phyloP scores from a whole-genome alignment of 2,113 vertebrate genomes.

The Pseudopipra pipra region DNA sequence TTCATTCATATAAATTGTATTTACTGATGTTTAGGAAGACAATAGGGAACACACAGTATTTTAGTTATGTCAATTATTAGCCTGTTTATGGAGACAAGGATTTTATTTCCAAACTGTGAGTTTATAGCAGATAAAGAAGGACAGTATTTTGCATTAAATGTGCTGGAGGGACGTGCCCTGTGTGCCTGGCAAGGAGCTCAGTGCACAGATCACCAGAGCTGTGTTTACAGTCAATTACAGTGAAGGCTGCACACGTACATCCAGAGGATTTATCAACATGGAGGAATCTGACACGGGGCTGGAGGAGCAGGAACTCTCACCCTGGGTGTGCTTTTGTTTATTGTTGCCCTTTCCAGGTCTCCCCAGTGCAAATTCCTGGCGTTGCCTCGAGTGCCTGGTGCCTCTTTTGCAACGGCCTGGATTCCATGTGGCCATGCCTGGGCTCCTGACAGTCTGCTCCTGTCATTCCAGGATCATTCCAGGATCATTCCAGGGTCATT shows the following conservation, averaged over 20 bases:
- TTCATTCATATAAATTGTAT: background rate
- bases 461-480: background rate
- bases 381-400: background rate
- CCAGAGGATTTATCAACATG: rapidly evolving
- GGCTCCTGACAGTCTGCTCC: background rate
- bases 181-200: background rate
- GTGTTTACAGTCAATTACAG: background rate
- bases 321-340: background rate
- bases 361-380: background rate
- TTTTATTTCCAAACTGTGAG: background rate
- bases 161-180: rapidly evolving
- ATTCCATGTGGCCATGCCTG: background rate
- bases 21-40: background rate
- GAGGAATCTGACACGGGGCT: background rate
- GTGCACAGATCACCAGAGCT: background rate
- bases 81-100: background rate
- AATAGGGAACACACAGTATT: background rate
- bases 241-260: rapidly evolving
- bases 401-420: background rate
- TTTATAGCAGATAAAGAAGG: background rate
- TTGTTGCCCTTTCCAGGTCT: background rate
- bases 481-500: background rate
- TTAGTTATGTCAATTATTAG: background rate
- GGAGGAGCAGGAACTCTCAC: background rate
- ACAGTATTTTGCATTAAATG: background rate